Percentiles rank a stretch among this genome's conserved stretches.
phyloP scores from a whole-genome alignment of 2,113 vertebrate species.

The Leptocoma aspasia region DNA sequence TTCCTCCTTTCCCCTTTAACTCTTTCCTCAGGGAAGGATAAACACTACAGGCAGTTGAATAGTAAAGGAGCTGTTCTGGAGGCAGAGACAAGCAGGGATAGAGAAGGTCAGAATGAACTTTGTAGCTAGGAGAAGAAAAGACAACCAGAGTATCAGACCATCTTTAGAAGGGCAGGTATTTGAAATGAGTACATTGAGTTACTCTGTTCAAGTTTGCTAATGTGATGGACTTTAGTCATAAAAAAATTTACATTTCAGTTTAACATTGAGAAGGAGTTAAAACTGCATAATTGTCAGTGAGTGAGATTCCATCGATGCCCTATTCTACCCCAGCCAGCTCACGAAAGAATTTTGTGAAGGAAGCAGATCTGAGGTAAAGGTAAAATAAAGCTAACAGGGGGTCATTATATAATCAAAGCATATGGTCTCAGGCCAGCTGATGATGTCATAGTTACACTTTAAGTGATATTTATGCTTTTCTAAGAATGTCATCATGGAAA shows the following conservation, averaged over 20 bases:
- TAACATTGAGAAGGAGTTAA: not conserved
- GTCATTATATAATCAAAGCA: not conserved
- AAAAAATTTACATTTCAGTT: not conserved
- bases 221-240: not conserved
- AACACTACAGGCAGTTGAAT: not conserved
- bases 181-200: not conserved
- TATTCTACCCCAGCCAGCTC: not conserved
- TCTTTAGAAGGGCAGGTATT: not conserved
- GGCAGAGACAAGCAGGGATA: not conserved
- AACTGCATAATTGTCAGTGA: not conserved
- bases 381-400: not conserved
- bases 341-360: not conserved
- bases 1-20: conserved; percentile 3
- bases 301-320: not conserved
- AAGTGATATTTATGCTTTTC: not conserved
- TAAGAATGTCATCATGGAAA: not conserved
- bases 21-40: conserved; percentile 28
- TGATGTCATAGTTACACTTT: not conserved
- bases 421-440: not conserved
- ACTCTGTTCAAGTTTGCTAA: not conserved
- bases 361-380: not conserved
- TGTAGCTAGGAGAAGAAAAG: not conserved
- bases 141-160: not conserved
- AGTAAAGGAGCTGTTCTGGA: not conserved
- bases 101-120: not conserved